Evolutionary conservation across 2,888 invertebrate species (phyloP).

Genomic region (Cheilosia pagana): DNA sequence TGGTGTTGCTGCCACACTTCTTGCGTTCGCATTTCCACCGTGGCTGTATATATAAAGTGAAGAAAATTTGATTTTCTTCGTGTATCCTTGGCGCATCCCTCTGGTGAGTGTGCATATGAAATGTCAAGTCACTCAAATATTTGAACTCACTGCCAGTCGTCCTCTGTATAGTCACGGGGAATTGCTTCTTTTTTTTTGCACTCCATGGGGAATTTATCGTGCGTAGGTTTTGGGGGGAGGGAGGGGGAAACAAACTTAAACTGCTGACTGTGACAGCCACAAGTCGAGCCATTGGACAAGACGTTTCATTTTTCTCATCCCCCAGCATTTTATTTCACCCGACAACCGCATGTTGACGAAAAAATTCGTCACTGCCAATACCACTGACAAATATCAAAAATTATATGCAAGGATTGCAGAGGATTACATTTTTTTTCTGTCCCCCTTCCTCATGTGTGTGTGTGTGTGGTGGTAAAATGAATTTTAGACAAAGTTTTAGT

Average conservation of each 20-base stretch:
- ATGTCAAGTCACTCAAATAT: slow-evolving; percentile 75
- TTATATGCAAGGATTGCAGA: slow-evolving; percentile 64
- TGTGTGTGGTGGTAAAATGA: slow-evolving; percentile 38
- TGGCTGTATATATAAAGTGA: slow-evolving; percentile 36
- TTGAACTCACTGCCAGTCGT: slow-evolving; percentile 45
- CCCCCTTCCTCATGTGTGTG: slow-evolving; percentile 32
- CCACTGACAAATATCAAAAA: slow-evolving; percentile 64
- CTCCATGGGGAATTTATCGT: slow-evolving; percentile 29
- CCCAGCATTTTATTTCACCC: slow-evolving; percentile 4
- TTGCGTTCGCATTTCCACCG: not conserved
- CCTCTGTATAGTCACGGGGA: not conserved
- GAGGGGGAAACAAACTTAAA: slow-evolving; percentile 38
- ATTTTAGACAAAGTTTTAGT: slow-evolving; percentile 26
- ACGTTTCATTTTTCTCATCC: slow-evolving; percentile 40
- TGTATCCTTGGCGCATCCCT: slow-evolving; percentile 48
- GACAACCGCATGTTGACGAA: slow-evolving; percentile 45
- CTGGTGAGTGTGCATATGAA: slow-evolving; percentile 67
- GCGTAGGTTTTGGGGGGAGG: not conserved
- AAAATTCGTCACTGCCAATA: slow-evolving; percentile 21
- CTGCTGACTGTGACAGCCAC: slow-evolving; percentile 71
- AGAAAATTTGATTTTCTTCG: slow-evolving; percentile 72
- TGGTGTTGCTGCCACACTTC: slow-evolving; percentile 38
- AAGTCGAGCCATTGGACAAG: slow-evolving; percentile 63
- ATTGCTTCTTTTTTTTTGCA: not conserved
- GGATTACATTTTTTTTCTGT: slow-evolving; percentile 25